phyloP scores from a whole-genome alignment of 1,140 invertebrate genomes.

The Drosophila trapezifrons region DNA sequence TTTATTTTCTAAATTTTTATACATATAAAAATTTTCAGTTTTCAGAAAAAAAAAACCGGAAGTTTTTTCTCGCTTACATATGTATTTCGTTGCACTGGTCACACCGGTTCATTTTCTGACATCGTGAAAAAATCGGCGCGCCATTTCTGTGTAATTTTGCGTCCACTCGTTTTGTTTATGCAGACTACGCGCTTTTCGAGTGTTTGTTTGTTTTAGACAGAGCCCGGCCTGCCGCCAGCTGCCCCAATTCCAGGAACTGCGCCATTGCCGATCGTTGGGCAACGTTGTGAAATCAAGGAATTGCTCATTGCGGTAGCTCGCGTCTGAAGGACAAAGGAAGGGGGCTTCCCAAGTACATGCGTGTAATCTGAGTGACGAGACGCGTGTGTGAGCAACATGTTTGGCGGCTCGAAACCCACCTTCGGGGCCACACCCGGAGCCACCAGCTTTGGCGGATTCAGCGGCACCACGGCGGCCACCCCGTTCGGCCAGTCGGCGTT shows the following conservation, averaged over 20 bases:
- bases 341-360: constrained; percentile 12
- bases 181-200: constrained; percentile 16
- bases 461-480: constrained; percentile 62
- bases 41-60: no score
- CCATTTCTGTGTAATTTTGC: constrained; percentile 44
- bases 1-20: no score
- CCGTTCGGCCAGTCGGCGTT: constrained; percentile 77
- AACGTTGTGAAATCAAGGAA: constrained; percentile 39
- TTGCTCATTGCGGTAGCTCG: constrained; percentile 12
- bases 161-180: constrained; percentile 25
- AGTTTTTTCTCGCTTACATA: no score
- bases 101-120: constrained; percentile 11
- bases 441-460: constrained; percentile 73
- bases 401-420: constrained; percentile 78
- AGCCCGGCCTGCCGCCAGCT: constrained; percentile 8
- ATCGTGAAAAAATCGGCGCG: constrained; percentile 53
- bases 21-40: neutral
- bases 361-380: constrained; percentile 13
- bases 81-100: constrained; percentile 5
- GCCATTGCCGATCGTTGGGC: neutral
- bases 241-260: neutral
- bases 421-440: constrained; percentile 71
- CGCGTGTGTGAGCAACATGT: constrained; percentile 60
- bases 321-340: constrained; percentile 19
- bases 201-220: constrained; percentile 18